A percentile compares a stretch with the other conserved stretches of the same genome.
Evolutionary conservation across 2,797 vertebrate genomes (phyloP).

Genomic region (Darevskia mixta): DNA sequence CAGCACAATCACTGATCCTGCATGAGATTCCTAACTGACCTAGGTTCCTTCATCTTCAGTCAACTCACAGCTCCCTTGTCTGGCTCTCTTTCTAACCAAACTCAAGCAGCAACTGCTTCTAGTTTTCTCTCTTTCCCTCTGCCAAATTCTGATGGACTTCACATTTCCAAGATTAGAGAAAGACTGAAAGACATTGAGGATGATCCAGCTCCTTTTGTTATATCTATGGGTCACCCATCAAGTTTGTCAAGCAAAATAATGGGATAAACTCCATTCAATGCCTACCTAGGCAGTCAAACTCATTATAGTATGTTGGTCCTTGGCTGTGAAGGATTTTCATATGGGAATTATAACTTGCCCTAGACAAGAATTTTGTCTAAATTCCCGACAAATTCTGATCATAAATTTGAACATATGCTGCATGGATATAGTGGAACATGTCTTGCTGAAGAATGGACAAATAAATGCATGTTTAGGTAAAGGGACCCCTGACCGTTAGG

Average conservation of each 20-base stretch:
- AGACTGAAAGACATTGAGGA: not conserved
- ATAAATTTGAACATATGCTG: slow-evolving; percentile 2
- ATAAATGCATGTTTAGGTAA: too few species aligned
- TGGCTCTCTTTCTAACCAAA: not conserved
- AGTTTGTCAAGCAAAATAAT: not conserved
- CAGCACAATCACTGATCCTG: not conserved
- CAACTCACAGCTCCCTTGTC: not conserved
- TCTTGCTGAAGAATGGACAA: too few species aligned
- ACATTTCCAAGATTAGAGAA: not conserved
- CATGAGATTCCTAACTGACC: not conserved
- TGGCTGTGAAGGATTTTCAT: not conserved
- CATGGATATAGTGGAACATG: not conserved
- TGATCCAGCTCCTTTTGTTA: not conserved
- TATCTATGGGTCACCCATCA: not conserved
- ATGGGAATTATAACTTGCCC: not conserved
- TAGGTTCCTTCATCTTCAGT: not conserved
- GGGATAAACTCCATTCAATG: not conserved
- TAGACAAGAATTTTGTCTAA: not conserved
- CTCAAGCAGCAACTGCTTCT: not conserved
- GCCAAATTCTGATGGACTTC: not conserved
- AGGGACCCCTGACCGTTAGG: too few species aligned
- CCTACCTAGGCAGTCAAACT: not conserved
- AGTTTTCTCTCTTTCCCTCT: not conserved
- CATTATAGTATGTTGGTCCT: not conserved
- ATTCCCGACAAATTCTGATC: not conserved